Percentiles rank a stretch among this genome's conserved stretches.
These are phyloP conservation scores for Brenthis daphne DNA, from an alignment of 2,888 invertebrate genomes.

Conservation along the genomic window DNA sequence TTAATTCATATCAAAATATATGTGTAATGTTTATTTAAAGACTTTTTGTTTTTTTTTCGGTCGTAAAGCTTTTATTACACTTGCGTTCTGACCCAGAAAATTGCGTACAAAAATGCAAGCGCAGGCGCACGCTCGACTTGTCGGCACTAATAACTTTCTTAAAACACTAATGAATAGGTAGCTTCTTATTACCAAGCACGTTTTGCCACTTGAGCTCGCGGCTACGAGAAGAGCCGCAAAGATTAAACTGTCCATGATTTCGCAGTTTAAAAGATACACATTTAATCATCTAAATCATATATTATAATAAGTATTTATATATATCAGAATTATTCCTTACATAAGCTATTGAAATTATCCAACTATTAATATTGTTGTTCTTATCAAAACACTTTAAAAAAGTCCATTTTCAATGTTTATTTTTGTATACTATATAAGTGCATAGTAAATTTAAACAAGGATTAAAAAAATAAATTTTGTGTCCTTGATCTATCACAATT, in stretches of 20 bases:
- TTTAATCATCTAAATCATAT: not conserved
- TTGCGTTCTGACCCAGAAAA: slow-evolving; percentile 58
- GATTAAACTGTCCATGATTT: slow-evolving; percentile 15
- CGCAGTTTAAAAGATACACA: slow-evolving; percentile 6
- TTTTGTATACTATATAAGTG: too few species aligned
- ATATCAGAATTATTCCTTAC: not conserved
- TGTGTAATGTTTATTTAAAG: not conserved
- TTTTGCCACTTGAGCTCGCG: slow-evolving; percentile 60
- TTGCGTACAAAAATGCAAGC: slow-evolving; percentile 66
- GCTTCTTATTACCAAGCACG: slow-evolving; percentile 77
- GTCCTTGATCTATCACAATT: too few species aligned
- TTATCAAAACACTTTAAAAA: too few species aligned
- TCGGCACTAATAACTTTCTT: slow-evolving; percentile 73
- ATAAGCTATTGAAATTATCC: too few species aligned
- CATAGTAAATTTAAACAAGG: too few species aligned
- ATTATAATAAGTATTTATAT: not conserved
- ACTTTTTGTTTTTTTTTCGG: slow-evolving; percentile 5
- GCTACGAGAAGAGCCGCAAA: slow-evolving; percentile 32
- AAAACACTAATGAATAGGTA: slow-evolving; percentile 79
- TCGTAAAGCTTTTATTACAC: slow-evolving; percentile 30
- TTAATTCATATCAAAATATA: too few species aligned
- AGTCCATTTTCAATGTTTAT: too few species aligned
- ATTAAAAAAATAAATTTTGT: too few species aligned
- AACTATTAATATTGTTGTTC: too few species aligned
- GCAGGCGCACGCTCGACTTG: slow-evolving; percentile 68